Conservation (phyloP, 2,888 invertebrate genomes). For the Hirtodrosophila trivittata region DNA sequence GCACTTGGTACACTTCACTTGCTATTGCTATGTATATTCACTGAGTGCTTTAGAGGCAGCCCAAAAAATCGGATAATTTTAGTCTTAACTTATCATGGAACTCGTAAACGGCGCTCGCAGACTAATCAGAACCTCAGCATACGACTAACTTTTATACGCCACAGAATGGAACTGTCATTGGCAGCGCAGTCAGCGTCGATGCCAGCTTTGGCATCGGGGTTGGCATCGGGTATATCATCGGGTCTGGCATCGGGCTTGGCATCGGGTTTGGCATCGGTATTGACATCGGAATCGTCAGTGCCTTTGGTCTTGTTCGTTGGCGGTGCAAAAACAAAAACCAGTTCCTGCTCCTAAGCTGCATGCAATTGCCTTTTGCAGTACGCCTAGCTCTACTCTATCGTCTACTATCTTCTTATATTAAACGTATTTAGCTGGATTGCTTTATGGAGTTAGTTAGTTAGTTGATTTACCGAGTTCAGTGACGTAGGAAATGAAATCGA, state of each 20-base stretch:
- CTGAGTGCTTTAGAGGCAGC: slow-evolving; percentile 51
- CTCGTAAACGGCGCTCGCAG: slow-evolving; percentile 79
- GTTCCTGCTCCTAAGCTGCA: slow-evolving; percentile 72
- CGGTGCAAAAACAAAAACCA: slow-evolving; percentile 55
- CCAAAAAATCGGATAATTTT: slow-evolving; percentile 49
- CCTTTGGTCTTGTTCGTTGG: slow-evolving; percentile 53
- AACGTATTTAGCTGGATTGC: slow-evolving; percentile 38
- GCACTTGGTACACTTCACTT: slow-evolving; percentile 51
- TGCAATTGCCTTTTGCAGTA: slow-evolving; percentile 68
- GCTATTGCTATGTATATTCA: slow-evolving; percentile 40
- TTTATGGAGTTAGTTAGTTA: slow-evolving; percentile 44
- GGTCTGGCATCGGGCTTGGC: slow-evolving; percentile 1
- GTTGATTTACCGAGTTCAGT: slow-evolving; percentile 48
- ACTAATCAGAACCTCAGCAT: slow-evolving; percentile 81
- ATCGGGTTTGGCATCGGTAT: not conserved
- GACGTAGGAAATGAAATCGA: slow-evolving; percentile 72
- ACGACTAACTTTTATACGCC: slow-evolving; percentile 80
- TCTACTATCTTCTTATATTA: too few species aligned
- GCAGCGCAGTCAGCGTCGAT: slow-evolving; percentile 14
- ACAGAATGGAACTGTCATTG: slow-evolving; percentile 41
- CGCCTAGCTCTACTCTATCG: not conserved
- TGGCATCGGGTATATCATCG: not conserved
- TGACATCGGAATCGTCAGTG: slow-evolving; percentile 24
- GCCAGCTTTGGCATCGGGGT: not conserved
- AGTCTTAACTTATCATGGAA: slow-evolving; percentile 62